Percentiles rank a stretch among this genome's conserved stretches.
Conservation (phyloP, 2,888 invertebrate genomes). For the Cyclophora albipunctata region DNA sequence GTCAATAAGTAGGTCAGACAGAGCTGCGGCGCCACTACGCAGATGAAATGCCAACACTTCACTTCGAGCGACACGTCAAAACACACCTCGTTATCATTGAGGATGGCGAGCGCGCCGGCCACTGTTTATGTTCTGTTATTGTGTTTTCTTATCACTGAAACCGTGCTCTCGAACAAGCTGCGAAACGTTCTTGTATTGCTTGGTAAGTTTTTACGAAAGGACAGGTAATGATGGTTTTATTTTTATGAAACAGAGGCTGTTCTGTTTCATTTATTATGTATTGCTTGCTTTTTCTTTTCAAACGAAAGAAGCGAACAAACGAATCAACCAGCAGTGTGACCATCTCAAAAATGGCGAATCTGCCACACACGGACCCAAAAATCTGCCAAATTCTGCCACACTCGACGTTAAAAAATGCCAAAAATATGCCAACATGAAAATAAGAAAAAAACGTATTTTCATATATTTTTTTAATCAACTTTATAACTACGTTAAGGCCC, state of each 20-base stretch:
- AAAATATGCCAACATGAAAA: too few species aligned
- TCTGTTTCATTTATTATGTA: background rate
- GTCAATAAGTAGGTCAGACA: conserved; percentile 31
- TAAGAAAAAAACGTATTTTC: too few species aligned
- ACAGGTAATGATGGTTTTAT: background rate
- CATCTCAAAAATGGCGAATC: too few species aligned
- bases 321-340: too few species aligned
- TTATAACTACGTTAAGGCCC: too few species aligned
- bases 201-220: conserved; percentile 35
- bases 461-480: too few species aligned
- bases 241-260: background rate
- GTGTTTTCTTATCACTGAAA: conserved; percentile 35
- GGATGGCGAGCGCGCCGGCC: conserved; percentile 35
- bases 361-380: too few species aligned
- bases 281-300: too few species aligned
- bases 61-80: conserved; percentile 34
- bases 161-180: conserved; percentile 39
- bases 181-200: conserved; percentile 56
- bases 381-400: too few species aligned
- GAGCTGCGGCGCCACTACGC: conserved; percentile 16
- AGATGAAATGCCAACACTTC: conserved; percentile 38
- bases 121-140: conserved; percentile 34
- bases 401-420: too few species aligned
- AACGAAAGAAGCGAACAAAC: too few species aligned
- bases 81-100: conserved; percentile 6